Conservation (phyloP, 1,140 invertebrate genomes). For the Cyrtorhinus lividipennis region DNA sequence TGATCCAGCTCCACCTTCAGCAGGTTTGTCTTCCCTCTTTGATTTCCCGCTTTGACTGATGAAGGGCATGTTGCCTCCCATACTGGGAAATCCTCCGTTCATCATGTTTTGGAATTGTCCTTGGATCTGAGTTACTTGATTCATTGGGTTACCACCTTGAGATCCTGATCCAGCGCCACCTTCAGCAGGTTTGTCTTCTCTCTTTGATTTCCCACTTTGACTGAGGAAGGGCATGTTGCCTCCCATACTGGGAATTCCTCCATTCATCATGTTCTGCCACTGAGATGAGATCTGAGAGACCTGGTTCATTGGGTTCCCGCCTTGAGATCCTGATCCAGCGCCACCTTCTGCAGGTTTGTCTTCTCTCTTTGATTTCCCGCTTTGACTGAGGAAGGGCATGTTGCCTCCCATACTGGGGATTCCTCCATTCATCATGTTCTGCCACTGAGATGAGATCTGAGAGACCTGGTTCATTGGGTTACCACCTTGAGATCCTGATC, state of each 20-base stretch:
- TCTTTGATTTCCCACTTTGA: background rate
- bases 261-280: background rate
- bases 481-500: background rate
- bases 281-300: background rate
- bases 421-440: background rate
- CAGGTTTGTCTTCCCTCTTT: background rate
- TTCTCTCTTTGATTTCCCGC: background rate
- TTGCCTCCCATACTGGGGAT: background rate
- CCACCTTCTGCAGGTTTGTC: background rate
- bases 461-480: background rate
- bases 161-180: background rate
- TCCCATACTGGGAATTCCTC: background rate
- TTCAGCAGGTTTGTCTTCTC: background rate
- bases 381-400: background rate
- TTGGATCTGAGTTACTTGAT: background rate
- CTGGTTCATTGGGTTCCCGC: background rate
- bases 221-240: background rate
- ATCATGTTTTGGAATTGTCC: background rate
- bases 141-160: background rate
- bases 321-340: background rate
- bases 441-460: background rate
- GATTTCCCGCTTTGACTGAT: background rate
- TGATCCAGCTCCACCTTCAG: background rate
- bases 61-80: conserved; percentile 1
- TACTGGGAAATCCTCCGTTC: background rate